Base-by-base conservation (phyloP, 1,140 invertebrate species). In the Andricus grossulariae region DNA sequence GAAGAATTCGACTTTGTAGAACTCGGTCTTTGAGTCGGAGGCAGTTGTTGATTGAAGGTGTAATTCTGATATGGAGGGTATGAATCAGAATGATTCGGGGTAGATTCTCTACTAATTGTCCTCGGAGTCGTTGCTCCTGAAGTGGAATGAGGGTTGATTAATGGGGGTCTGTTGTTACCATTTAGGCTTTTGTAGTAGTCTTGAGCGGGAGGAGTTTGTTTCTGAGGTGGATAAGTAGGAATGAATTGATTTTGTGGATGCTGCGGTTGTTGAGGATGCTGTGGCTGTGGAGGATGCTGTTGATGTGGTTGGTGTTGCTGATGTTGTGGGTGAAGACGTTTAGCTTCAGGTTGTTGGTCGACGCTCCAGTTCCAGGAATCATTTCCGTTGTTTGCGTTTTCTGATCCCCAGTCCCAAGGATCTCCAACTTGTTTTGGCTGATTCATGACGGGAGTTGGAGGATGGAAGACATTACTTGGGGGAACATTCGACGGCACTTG, bases 311-410 rank as follows among this genome's bases (percentile, higher is more conserved):
- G 85, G 5, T 86, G 87, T 19, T 79, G 82, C 15, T 83, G 83
- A 1, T 84, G 81, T 51, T 80, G 82, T 73, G 78, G 82, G 25
- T 72, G 80, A n/a, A 71, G 82, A 52, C 75, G 79, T 25, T 86
- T 82, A 19, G 52, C 49, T 55, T 90, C 88, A 0, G 85, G 19
- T 50, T 89, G 85, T 71, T 89, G 89, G 70, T 91, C 90, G 49
- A 90, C 77, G 76, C 87, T 91, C 89, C 90, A 91, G 70, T 91
- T 87, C 89, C 90, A 91, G 1, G 88, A 88, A 79, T 91, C 88
- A 74, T 90, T 91, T 10, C 85, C 87, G 80, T 88, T 89, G 54
- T 88, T 88, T 15, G 73, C 49, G 50, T 84, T 80, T 21, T 88
- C 88, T 13, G 83, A 79, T 8, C 85, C 84, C 88, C 88, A 89